Conservation (phyloP, 2,888 invertebrate species). For the Brachyopa scutellaris region DNA sequence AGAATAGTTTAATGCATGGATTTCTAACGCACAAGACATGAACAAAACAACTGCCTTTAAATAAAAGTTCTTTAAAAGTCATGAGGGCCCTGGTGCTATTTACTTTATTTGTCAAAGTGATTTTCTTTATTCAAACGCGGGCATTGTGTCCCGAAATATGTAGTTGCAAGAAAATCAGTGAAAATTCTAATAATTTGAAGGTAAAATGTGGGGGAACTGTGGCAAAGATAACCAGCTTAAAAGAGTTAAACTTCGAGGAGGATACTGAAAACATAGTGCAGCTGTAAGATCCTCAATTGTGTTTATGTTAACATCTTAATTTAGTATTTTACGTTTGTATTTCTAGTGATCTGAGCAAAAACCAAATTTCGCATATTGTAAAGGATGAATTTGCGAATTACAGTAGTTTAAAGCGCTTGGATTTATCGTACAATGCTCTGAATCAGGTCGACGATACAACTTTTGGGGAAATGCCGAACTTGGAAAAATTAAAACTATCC, state of each 20-base stretch:
- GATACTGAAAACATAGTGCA: constrained; percentile 76
- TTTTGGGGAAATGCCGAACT: constrained; percentile 86
- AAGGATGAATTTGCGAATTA: constrained; percentile 89
- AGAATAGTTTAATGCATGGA: constrained; percentile 33
- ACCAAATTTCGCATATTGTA: constrained; percentile 88
- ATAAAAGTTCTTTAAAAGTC: constrained; percentile 14
- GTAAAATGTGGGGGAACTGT: constrained; percentile 78
- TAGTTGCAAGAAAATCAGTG: constrained; percentile 77
- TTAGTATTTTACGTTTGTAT: neutral
- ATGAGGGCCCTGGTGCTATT: constrained; percentile 51
- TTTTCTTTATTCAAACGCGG: constrained; percentile 38
- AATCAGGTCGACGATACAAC: constrained; percentile 86
- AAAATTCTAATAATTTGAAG: constrained; percentile 77
- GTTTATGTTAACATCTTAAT: constrained; percentile 74
- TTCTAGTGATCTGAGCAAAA: constrained; percentile 90
- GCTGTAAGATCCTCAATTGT: constrained; percentile 76
- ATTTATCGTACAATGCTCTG: constrained; percentile 88
- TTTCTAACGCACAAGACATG: constrained; percentile 42
- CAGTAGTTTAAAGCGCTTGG: constrained; percentile 87
- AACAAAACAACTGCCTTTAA: constrained; percentile 40
- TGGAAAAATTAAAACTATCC: constrained; percentile 88
- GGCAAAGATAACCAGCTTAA: constrained; percentile 77
- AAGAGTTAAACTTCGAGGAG: constrained; percentile 78
- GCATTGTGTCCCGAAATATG: constrained; percentile 78
- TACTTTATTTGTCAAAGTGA: constrained; percentile 30